These are phyloP conservation scores for Lepidocyrtinus sp. DNA, from an alignment of 2,888 invertebrate genomes.

Conservation along the genomic window DNA sequence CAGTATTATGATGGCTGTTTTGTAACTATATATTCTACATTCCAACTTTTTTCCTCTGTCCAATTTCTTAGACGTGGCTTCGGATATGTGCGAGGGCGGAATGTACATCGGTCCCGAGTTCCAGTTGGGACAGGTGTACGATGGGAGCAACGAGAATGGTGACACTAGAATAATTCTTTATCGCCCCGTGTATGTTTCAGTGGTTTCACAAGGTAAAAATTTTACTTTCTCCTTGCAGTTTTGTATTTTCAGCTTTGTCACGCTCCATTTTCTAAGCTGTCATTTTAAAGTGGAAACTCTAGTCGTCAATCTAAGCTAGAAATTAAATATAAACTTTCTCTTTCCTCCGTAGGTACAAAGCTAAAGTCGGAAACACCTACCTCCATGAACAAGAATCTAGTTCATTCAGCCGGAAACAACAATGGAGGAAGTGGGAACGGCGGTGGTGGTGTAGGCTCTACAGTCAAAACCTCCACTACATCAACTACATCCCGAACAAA, in stretches of 20 bases:
- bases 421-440: conserved; percentile 25
- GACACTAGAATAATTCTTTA: conserved; percentile 79
- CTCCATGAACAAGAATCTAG: conserved; percentile 42
- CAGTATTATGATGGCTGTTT: no score
- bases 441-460: not conserved
- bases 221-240: no score
- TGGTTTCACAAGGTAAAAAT: conserved; percentile 53
- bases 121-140: conserved; percentile 84
- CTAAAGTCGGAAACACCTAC: conserved; percentile 59
- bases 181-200: conserved; percentile 76
- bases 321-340: not conserved
- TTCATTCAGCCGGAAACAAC: conserved; percentile 26
- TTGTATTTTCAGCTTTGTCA: no score
- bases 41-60: no score
- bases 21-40: no score
- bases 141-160: conserved; percentile 76
- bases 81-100: conserved; percentile 83
- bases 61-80: conserved; percentile 79
- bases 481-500: conserved; percentile 48
- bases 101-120: conserved; percentile 77
- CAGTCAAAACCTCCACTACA: conserved; percentile 9
- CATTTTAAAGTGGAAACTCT: not conserved
- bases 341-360: conserved; percentile 38
- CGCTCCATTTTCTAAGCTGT: no score
- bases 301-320: not conserved